phyloP scores from a whole-genome alignment of 2,113 vertebrate species.

The Edolisoma coerulescens region DNA sequence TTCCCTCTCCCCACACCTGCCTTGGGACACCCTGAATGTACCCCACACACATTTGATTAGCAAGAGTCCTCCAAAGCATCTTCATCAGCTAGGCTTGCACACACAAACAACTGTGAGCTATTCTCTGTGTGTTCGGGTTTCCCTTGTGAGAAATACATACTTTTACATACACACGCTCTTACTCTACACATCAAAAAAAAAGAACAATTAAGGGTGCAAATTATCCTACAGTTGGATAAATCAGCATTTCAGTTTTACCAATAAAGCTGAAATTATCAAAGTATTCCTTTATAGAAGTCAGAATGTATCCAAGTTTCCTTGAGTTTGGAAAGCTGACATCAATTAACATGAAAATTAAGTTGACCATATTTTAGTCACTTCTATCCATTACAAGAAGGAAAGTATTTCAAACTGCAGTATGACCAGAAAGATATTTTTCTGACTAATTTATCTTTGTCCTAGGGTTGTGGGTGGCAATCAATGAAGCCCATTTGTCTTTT shows the following conservation, averaged over 20 bases:
- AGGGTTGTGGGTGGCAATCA: background rate
- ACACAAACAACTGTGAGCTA: background rate
- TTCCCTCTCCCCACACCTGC: background rate
- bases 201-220: background rate
- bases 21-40: background rate
- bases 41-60: background rate
- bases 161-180: background rate
- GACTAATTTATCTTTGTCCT: background rate
- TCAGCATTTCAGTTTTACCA: background rate
- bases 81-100: background rate
- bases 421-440: background rate
- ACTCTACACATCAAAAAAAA: background rate
- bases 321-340: background rate
- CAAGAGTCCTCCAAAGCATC: background rate
- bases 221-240: background rate
- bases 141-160: background rate
- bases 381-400: background rate
- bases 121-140: background rate
- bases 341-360: background rate
- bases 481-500: background rate
- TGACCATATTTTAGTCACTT: background rate
- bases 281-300: background rate
- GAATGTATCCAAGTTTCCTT: background rate
- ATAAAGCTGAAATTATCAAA: background rate
- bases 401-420: background rate